Evolutionary conservation across 2,888 invertebrate species (phyloP).

Genomic region (Leucophenga maculata): DNA sequence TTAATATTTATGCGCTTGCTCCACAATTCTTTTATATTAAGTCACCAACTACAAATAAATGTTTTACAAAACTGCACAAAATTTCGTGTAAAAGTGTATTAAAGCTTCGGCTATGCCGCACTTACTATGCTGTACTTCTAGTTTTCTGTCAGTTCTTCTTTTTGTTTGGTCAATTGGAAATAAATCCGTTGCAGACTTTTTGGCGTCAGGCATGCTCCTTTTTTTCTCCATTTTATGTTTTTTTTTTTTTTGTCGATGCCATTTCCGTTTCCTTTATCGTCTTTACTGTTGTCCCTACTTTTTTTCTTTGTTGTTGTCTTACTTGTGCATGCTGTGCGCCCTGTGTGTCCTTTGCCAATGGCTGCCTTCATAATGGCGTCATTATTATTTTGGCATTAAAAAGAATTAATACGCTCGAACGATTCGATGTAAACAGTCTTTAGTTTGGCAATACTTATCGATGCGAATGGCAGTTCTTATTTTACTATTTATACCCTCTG

Average conservation of each 20-base stretch:
- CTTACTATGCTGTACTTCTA: not conserved
- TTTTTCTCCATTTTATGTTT: no score
- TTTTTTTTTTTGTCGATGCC: not conserved
- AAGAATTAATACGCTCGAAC: conserved; percentile 65
- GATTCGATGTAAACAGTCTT: conserved; percentile 63
- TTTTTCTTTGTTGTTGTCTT: conserved; percentile 33
- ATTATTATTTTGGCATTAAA: conserved; percentile 65
- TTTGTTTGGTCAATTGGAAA: conserved; percentile 66
- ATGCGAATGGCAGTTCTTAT: conserved; percentile 29
- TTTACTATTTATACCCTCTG: not conserved
- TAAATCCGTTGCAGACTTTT: conserved; percentile 63
- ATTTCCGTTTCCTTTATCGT: conserved; percentile 6
- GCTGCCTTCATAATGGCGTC: conserved; percentile 60
- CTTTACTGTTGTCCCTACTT: conserved; percentile 31
- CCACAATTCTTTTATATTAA: no score
- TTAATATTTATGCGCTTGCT: no score
- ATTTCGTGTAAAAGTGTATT: no score
- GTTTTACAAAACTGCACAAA: no score
- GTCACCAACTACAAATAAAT: no score
- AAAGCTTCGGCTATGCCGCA: no score
- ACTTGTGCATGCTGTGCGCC: conserved; percentile 42
- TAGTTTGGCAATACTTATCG: conserved; percentile 42
- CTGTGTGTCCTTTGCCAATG: not conserved
- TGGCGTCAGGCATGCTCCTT: conserved; percentile 52
- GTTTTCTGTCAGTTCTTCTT: conserved; percentile 41